phyloP scores from a whole-genome alignment of 2,113 vertebrate species.

The Piprites chloris region DNA sequence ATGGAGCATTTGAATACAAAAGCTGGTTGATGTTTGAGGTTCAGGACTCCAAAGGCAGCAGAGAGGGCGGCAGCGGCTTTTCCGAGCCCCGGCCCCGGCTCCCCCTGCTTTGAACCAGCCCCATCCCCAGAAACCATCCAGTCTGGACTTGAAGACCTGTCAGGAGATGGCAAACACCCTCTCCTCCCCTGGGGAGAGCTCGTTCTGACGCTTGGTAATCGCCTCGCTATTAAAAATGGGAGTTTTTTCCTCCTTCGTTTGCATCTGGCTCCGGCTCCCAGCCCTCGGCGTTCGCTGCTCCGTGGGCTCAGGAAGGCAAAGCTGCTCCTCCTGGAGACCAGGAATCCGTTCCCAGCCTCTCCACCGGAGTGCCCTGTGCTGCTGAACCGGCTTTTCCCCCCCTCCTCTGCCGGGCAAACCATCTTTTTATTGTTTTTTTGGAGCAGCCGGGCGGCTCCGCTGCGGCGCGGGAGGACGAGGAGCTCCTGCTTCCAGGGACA shows the following conservation, averaged over 20 bases:
- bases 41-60: background rate
- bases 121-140: background rate
- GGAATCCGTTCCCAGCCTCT: background rate
- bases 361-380: background rate
- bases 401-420: background rate
- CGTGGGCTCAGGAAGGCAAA: background rate
- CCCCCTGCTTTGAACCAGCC: background rate
- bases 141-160: constrained; percentile 20
- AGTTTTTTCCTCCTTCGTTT: constrained; percentile 31
- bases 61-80: background rate
- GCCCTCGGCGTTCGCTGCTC: background rate
- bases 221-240: background rate
- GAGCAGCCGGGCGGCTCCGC: background rate
- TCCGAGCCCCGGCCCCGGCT: background rate
- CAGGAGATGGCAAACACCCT: constrained; percentile 4
- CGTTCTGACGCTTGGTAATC: background rate
- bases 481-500: background rate
- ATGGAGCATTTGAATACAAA: background rate
- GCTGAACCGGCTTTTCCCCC: background rate
- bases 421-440: background rate
- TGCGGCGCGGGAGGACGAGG: rapidly evolving
- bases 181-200: background rate
- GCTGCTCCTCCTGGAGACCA: background rate
- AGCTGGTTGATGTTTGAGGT: background rate
- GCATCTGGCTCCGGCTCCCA: background rate